These are phyloP conservation scores for Diplodus puntazzo DNA, from an alignment of 2,797 vertebrate genomes.

Conservation along the genomic window DNA sequence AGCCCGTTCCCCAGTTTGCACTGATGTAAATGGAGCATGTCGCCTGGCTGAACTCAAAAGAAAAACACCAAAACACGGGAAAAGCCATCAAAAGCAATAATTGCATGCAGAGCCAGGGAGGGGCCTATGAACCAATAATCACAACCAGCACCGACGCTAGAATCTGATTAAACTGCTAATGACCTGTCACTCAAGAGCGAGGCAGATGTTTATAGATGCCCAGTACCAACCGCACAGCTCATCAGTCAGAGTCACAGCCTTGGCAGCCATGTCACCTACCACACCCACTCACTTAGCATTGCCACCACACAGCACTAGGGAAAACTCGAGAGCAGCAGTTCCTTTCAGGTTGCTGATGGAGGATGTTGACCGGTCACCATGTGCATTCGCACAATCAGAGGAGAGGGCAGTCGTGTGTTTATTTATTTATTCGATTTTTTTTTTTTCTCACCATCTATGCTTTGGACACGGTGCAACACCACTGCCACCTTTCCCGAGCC, in stretches of 20 bases:
- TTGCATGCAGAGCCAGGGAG: conserved; percentile 71
- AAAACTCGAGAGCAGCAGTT: conserved; percentile 46
- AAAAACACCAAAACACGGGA: conserved; percentile 63
- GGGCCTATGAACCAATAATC: conserved; percentile 78
- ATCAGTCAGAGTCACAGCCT: conserved; percentile 82
- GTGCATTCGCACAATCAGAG: conserved; percentile 60
- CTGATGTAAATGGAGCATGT: conserved; percentile 34
- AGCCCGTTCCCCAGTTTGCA: conserved; percentile 38
- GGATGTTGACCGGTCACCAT: conserved; percentile 48
- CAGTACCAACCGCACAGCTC: conserved; percentile 81
- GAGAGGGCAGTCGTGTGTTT: conserved; percentile 51
- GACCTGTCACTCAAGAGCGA: conserved; percentile 80
- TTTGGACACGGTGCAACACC: conserved; percentile 40
- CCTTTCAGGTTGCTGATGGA: conserved; percentile 58
- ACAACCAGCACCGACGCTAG: conserved; percentile 75
- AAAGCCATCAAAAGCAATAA: conserved; percentile 70
- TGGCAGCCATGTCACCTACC: conserved; percentile 80
- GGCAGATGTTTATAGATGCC: conserved; percentile 82
- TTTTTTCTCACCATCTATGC: conserved; percentile 70
- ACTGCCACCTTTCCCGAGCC: conserved; percentile 56
- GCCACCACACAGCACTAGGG: conserved; percentile 48
- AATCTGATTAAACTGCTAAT: conserved; percentile 85
- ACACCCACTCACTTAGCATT: conserved; percentile 82
- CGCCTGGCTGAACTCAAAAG: conserved; percentile 36
- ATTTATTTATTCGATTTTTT: conserved; percentile 58